Percentiles rank a stretch among this genome's conserved stretches.
Conservation (phyloP, 1,140 invertebrate species). For the Spodoptera litura region DNA sequence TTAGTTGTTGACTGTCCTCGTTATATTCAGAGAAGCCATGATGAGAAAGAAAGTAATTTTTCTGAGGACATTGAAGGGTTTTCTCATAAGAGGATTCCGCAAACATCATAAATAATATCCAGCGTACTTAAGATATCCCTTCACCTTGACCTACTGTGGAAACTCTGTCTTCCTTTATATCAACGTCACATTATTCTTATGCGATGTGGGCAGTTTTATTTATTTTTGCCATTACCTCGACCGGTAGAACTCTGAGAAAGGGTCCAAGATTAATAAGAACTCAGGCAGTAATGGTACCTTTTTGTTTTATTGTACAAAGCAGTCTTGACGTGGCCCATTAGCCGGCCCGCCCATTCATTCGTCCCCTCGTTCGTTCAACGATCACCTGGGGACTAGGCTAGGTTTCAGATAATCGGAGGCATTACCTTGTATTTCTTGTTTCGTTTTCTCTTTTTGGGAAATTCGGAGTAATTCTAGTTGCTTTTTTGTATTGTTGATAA, state of each 20-base stretch:
- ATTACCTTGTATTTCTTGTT: constrained; percentile 46
- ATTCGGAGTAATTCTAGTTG: not conserved
- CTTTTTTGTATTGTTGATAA: not conserved
- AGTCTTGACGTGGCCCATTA: constrained; percentile 77
- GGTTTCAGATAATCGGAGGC: constrained; percentile 64
- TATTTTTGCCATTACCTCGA: constrained; percentile 41
- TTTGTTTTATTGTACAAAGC: constrained; percentile 75
- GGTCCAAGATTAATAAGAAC: constrained; percentile 70
- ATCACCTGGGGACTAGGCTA: constrained; percentile 71
- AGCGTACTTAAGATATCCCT: not conserved
- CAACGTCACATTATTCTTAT: constrained; percentile 36
- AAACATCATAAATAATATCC: constrained; percentile 11
- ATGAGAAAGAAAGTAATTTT: too few species aligned
- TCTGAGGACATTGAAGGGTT: not conserved
- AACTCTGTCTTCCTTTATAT: constrained; percentile 15
- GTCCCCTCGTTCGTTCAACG: constrained; percentile 66
- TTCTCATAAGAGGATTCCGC: constrained; percentile 9
- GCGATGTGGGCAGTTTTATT: constrained; percentile 32
- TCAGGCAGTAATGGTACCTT: constrained; percentile 62
- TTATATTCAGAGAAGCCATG: too few species aligned
- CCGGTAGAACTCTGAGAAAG: constrained; percentile 47
- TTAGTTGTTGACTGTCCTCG: too few species aligned
- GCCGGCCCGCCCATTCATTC: constrained; percentile 66
- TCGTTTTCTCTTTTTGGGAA: constrained; percentile 32
- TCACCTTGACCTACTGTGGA: constrained; percentile 2